Conservation (phyloP, 2,888 invertebrate genomes). For the Coecobrya sp. region DNA sequence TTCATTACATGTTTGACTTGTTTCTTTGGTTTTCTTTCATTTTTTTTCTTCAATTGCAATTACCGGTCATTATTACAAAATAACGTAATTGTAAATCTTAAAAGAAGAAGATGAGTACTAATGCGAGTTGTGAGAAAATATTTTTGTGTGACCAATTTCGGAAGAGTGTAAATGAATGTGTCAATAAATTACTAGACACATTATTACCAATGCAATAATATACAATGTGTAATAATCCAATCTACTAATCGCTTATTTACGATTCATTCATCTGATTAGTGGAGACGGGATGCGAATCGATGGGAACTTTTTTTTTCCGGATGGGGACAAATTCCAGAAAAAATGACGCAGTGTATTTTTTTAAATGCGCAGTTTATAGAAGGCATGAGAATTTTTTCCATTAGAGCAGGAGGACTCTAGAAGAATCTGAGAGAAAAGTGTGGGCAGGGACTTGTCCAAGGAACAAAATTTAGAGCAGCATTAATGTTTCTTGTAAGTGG, state of each 20-base stretch:
- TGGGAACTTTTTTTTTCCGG: slow-evolving; percentile 55
- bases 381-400: not conserved
- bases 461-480: too few relatives aligned
- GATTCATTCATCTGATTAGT: slow-evolving; percentile 53
- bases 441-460: too few relatives aligned
- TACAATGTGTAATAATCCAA: not conserved
- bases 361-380: not conserved
- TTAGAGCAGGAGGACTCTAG: not conserved
- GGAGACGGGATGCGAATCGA: not conserved
- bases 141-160: slow-evolving; percentile 70
- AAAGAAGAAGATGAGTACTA: too few relatives aligned
- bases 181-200: slow-evolving; percentile 38
- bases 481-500: too few relatives aligned
- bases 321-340: slow-evolving; percentile 59
- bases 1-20: slow-evolving; percentile 30
- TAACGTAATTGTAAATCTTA: slow-evolving; percentile 71
- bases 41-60: slow-evolving; percentile 52
- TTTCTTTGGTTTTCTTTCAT: not conserved
- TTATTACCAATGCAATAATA: slow-evolving; percentile 5
- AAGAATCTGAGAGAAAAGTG: too few relatives aligned
- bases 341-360: too few relatives aligned
- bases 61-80: slow-evolving; percentile 69
- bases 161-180: slow-evolving; percentile 64
- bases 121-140: slow-evolving; percentile 72
- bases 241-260: slow-evolving; percentile 62